Conservation (phyloP, 2,888 invertebrate species). For the Coecobrya sp. region DNA sequence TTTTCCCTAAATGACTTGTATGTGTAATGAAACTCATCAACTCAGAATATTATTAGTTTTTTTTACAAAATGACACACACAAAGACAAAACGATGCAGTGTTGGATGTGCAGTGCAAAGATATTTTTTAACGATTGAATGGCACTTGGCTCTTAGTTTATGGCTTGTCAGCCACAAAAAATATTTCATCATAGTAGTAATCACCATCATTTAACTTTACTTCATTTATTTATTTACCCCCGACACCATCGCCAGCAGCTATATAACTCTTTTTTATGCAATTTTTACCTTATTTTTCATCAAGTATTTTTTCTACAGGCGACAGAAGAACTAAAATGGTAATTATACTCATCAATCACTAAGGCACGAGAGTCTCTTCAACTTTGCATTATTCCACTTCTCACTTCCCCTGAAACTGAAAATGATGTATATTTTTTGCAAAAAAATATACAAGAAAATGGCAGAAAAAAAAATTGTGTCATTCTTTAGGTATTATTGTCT, state of each 20-base stretch:
- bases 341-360: constrained; percentile 54
- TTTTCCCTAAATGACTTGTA: constrained; percentile 8
- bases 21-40: constrained; percentile 30
- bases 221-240: neutral
- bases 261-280: constrained; percentile 44
- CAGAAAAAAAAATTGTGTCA: constrained; percentile 44
- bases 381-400: neutral
- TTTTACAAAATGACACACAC: constrained; percentile 13
- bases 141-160: constrained; percentile 6
- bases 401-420: neutral
- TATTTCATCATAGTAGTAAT: constrained; percentile 28
- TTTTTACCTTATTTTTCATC: constrained; percentile 15
- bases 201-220: constrained; percentile 30
- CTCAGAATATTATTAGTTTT: neutral
- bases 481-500: neutral
- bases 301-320: constrained; percentile 18
- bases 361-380: constrained; percentile 19
- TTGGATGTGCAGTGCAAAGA: neutral
- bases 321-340: constrained; percentile 42
- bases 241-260: neutral
- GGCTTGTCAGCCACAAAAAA: constrained; percentile 39
- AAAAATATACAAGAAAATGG: neutral
- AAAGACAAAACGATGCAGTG: neutral
- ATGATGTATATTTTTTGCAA: neutral
- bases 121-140: neutral